Conservation (phyloP, 2,113 vertebrate genomes). For the Oryzias woworae region DNA sequence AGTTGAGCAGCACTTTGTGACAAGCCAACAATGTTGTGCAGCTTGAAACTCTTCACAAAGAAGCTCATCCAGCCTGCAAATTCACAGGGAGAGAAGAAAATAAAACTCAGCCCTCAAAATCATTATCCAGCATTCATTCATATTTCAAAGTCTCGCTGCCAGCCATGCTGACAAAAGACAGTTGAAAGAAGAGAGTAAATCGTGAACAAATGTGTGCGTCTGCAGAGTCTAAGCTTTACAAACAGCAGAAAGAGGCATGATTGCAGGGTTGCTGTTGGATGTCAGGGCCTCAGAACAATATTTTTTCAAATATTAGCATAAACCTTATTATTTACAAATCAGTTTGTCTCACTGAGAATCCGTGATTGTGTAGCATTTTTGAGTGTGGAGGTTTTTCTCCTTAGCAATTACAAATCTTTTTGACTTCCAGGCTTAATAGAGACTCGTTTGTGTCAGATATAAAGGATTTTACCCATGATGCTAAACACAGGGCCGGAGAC, state of each 20-base stretch:
- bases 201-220: constrained; percentile 23
- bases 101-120: constrained; percentile 46
- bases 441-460: constrained; percentile 5
- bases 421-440: not conserved
- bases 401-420: no score
- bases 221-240: constrained; percentile 49
- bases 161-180: constrained; percentile 50
- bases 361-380: not conserved
- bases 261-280: constrained; percentile 14
- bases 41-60: constrained; percentile 46
- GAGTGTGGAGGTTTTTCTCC: no score
- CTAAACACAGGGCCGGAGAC: no score
- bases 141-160: constrained; percentile 53
- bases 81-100: constrained; percentile 38
- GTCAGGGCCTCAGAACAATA: constrained; percentile 14
- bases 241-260: constrained; percentile 26
- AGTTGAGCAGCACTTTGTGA: constrained; percentile 27
- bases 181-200: constrained; percentile 54
- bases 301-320: constrained; percentile 29
- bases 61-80: constrained; percentile 52
- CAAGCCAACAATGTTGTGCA: constrained; percentile 37
- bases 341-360: constrained; percentile 4
- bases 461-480: no score
- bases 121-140: constrained; percentile 58
- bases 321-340: constrained; percentile 10